Conservation (phyloP, 2,113 vertebrate genomes). For the Malurus elegans region DNA sequence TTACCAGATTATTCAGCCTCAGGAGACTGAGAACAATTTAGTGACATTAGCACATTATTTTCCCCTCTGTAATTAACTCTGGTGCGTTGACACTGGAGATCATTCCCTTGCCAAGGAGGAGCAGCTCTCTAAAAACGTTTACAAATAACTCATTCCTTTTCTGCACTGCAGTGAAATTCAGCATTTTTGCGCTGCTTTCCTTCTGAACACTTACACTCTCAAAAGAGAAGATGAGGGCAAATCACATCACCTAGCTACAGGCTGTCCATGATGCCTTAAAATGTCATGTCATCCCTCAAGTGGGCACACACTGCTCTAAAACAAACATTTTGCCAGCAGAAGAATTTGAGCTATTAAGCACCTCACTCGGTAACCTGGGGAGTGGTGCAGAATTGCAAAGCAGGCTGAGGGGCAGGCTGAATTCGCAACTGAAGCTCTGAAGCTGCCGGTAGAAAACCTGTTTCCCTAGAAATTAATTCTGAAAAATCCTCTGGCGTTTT, state of each 20-base stretch:
- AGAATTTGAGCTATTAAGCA: background rate
- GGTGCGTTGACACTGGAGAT: background rate
- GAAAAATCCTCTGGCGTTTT: accelerated
- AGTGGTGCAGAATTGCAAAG: background rate
- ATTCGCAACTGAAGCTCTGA: background rate
- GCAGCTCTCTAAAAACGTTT: background rate
- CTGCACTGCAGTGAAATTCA: background rate
- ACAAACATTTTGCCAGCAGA: background rate
- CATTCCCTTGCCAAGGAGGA: background rate
- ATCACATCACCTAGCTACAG: background rate
- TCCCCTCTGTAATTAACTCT: background rate
- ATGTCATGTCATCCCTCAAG: background rate
- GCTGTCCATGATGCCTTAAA: background rate
- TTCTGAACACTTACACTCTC: background rate
- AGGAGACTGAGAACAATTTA: background rate
- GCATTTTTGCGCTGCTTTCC: background rate
- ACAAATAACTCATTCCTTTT: background rate
- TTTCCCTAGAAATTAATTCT: background rate
- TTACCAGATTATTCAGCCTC: background rate
- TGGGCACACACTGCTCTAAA: background rate
- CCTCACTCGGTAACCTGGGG: background rate
- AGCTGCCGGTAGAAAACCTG: background rate
- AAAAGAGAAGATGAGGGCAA: background rate
- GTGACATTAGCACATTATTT: background rate
- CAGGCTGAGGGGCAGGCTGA: background rate